A percentile compares a stretch with the other conserved stretches of the same genome.
phyloP scores from a whole-genome alignment of 2,888 invertebrate species.

The Drosophila mulleri region DNA sequence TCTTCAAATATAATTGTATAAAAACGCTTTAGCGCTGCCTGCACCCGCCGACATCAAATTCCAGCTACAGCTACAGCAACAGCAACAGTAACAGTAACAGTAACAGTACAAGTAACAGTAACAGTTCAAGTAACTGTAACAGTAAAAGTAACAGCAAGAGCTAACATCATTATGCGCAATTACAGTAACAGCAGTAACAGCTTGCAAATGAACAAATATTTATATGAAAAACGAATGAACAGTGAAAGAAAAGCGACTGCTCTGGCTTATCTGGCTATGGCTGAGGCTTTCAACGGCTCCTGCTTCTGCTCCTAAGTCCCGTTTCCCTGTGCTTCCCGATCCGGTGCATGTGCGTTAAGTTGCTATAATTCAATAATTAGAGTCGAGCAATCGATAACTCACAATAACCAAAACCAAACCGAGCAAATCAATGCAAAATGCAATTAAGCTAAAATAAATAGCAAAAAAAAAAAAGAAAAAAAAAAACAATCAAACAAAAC shows the following conservation, averaged over 20 bases:
- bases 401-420: slow-evolving; percentile 47
- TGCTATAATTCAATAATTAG: slow-evolving; percentile 65
- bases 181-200: slow-evolving; percentile 26
- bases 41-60: slow-evolving; percentile 58
- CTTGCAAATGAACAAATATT: slow-evolving; percentile 27
- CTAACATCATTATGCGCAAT: slow-evolving; percentile 33
- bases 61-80: slow-evolving; percentile 59
- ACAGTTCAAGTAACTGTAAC: slow-evolving; percentile 1
- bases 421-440: slow-evolving; percentile 70
- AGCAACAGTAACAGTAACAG: slow-evolving; percentile 7
- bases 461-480: slow-evolving; percentile 44
- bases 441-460: slow-evolving; percentile 55
- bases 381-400: slow-evolving; percentile 64
- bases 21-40: slow-evolving; percentile 69
- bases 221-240: slow-evolving; percentile 25
- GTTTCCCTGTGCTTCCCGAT: slow-evolving; percentile 78
- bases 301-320: slow-evolving; percentile 78
- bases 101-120: slow-evolving; percentile 34
- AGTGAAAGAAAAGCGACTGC: slow-evolving; percentile 54
- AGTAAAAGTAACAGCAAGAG: slow-evolving; percentile 39
- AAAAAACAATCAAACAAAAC: slow-evolving; percentile 31
- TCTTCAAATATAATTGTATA: slow-evolving; percentile 47
- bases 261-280: slow-evolving; percentile 62
- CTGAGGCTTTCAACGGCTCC: slow-evolving; percentile 74
- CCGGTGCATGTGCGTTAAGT: slow-evolving; percentile 79